phyloP scores from a whole-genome alignment of 2,113 vertebrate species.

The Miniopterus natalensis region DNA sequence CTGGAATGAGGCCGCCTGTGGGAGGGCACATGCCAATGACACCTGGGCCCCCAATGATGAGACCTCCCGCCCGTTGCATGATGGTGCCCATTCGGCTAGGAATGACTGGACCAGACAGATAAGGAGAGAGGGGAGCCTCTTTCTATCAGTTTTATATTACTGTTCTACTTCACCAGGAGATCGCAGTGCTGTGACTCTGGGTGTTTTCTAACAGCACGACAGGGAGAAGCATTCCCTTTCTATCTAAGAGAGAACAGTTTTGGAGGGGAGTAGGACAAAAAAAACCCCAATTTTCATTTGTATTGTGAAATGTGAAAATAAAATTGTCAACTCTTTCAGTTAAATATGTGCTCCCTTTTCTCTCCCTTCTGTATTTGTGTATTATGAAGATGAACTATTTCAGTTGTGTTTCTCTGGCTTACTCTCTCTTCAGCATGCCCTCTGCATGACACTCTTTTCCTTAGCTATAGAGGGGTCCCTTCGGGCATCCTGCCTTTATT shows the following conservation, averaged over 20 bases:
- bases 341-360: constrained; percentile 49
- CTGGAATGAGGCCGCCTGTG: constrained; percentile 98
- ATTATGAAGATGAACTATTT: not conserved
- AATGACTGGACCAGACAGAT: constrained; percentile 98
- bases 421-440: not conserved
- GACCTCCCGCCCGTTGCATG: constrained; percentile 96
- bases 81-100: constrained; percentile 96
- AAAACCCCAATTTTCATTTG: constrained; percentile 55
- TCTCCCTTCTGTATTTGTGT: constrained; percentile 10
- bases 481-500: not conserved
- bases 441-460: not conserved
- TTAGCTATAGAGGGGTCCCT: not conserved
- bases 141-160: not conserved
- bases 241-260: constrained; percentile 43
- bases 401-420: not conserved
- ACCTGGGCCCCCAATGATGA: constrained; percentile 99
- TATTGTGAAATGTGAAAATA: constrained; percentile 83
- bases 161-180: constrained; percentile 49
- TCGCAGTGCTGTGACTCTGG: constrained; percentile 35
- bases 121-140: constrained; percentile 79
- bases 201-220: constrained; percentile 66
- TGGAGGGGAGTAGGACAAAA: constrained; percentile 17
- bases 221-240: constrained; percentile 49
- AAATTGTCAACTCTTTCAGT: constrained; percentile 78
- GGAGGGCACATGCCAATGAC: constrained; percentile 99